Evolutionary conservation across 2,888 invertebrate species (phyloP).

Genomic region (Nymphalis c-album): DNA sequence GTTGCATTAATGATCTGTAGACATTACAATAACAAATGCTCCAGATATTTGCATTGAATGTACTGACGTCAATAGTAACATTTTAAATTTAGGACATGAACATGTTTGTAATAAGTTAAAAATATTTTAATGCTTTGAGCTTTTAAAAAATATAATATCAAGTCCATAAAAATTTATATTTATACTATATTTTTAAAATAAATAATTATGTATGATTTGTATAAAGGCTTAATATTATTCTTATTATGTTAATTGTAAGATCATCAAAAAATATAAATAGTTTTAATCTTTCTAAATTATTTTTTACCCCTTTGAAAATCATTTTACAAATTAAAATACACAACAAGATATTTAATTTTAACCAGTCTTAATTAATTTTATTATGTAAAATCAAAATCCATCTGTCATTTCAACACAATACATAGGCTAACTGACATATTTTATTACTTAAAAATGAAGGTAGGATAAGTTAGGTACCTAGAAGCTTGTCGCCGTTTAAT

Average conservation of each 20-base stretch:
- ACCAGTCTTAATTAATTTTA: too few species aligned
- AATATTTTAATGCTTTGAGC: neutral
- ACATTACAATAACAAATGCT: conserved; percentile 29
- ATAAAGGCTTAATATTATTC: too few species aligned
- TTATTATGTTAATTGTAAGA: too few species aligned
- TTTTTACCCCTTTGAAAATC: too few species aligned
- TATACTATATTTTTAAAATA: too few species aligned
- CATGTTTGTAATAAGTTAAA: conserved; percentile 22
- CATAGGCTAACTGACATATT: neutral
- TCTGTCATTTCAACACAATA: neutral
- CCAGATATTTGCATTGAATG: conserved; percentile 66
- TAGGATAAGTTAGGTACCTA: conserved; percentile 52
- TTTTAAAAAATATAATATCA: neutral
- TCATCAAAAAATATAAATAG: too few species aligned
- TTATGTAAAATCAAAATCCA: neutral
- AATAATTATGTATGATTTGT: too few species aligned
- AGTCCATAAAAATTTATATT: too few species aligned
- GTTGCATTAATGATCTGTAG: neutral
- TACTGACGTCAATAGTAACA: conserved; percentile 49
- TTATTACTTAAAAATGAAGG: conserved; percentile 32
- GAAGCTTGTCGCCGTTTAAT: conserved; percentile 66
- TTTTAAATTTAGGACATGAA: conserved; percentile 43
- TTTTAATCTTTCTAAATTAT: too few species aligned
- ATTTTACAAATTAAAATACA: too few species aligned
- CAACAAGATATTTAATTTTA: too few species aligned